phyloP scores from a whole-genome alignment of 1,140 invertebrate genomes.

The Drosophila punjabiensis region DNA sequence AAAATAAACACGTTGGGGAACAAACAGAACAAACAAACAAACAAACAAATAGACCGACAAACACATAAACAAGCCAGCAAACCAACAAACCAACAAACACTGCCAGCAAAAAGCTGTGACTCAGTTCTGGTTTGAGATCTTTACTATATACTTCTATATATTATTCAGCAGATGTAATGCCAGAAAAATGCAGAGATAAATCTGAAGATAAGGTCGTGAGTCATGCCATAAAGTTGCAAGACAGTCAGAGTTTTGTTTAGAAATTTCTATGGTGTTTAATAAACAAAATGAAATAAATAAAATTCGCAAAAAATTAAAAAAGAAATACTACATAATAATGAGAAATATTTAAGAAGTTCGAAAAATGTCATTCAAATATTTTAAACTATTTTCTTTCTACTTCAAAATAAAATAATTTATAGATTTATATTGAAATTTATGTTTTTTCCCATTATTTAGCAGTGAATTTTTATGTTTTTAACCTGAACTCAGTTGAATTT shows the following conservation, averaged over 20 bases:
- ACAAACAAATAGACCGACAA: conserved; percentile 18
- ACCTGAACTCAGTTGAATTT: too few relatives aligned
- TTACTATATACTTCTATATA: background rate
- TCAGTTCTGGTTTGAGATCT: background rate
- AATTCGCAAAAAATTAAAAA: too few relatives aligned
- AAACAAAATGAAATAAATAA: too few relatives aligned
- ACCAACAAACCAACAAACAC: conserved; percentile 15
- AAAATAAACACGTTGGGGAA: background rate
- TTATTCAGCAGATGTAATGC: background rate
- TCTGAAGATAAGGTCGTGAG: background rate
- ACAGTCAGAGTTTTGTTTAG: background rate
- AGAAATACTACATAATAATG: too few relatives aligned
- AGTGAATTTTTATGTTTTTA: too few relatives aligned
- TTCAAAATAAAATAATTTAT: too few relatives aligned
- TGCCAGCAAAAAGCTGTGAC: background rate
- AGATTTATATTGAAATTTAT: too few relatives aligned
- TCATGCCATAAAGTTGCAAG: background rate
- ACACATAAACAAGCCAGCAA: conserved; percentile 7
- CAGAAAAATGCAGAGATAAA: background rate
- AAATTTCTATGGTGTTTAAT: background rate
- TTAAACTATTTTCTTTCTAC: too few relatives aligned
- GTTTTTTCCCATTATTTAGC: too few relatives aligned
- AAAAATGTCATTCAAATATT: too few relatives aligned
- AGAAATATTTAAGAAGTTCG: too few relatives aligned
- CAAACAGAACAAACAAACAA: conserved; percentile 10